Percentiles rank a stretch among this genome's conserved stretches.
phyloP scores from a whole-genome alignment of 2,888 invertebrate genomes.

The Yponomeuta sedellus region DNA sequence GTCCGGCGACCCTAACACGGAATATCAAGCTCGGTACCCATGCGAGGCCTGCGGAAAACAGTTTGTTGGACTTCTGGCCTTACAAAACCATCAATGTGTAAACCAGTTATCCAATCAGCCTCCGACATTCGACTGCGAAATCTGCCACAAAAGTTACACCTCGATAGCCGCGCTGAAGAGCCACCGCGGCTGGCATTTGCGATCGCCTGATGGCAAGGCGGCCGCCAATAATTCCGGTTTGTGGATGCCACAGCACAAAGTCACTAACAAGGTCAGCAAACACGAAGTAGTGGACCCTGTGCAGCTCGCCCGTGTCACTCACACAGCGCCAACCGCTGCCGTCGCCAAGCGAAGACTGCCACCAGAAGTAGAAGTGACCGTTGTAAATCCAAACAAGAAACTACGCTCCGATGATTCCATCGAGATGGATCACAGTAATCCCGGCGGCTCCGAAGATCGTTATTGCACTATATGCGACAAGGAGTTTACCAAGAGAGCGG shows the following conservation, averaged over 20 bases:
- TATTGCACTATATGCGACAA: slow-evolving; percentile 78
- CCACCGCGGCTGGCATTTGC: slow-evolving; percentile 81
- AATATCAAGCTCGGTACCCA: slow-evolving; percentile 70
- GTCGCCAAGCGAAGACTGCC: slow-evolving; percentile 60
- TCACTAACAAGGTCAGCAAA: slow-evolving; percentile 69
- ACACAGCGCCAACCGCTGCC: slow-evolving; percentile 38
- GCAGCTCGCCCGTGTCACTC: slow-evolving; percentile 45
- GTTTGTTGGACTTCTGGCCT: slow-evolving; percentile 68
- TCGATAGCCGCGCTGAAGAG: slow-evolving; percentile 80
- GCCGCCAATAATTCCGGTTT: slow-evolving; percentile 70
- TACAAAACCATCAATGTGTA: slow-evolving; percentile 74
- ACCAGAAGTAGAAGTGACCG: slow-evolving; percentile 70
- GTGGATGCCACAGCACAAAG: slow-evolving; percentile 75
- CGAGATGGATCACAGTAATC: slow-evolving; percentile 59
- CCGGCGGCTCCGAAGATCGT: slow-evolving; percentile 61
- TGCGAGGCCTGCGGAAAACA: slow-evolving; percentile 75
- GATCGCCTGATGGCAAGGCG: slow-evolving; percentile 74
- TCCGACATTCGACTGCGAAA: slow-evolving; percentile 76
- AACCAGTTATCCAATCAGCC: slow-evolving; percentile 49
- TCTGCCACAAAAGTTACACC: slow-evolving; percentile 80
- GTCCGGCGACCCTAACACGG: slow-evolving; percentile 51
- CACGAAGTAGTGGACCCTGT: slow-evolving; percentile 61
- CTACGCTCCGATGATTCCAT: slow-evolving; percentile 63
- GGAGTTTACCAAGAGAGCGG: slow-evolving; percentile 77
- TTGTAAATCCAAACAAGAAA: slow-evolving; percentile 70